phyloP scores from a whole-genome alignment of 2,797 vertebrate genomes.

The Melanogrammus aeglefinus region DNA sequence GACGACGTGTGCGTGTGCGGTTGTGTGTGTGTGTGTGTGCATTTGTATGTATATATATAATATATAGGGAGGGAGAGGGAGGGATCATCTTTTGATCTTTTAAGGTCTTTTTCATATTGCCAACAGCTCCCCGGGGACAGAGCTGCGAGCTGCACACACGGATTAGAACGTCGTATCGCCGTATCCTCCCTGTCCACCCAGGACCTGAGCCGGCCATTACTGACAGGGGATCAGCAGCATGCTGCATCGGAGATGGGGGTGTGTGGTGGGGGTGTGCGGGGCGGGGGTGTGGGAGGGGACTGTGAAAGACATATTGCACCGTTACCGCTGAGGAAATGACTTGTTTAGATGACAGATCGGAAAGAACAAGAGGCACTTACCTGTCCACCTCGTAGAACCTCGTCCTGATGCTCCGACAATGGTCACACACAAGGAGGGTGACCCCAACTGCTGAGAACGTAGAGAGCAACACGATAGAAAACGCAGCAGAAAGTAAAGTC shows the following conservation, averaged over 20 bases:
- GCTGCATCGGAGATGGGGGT: too few species aligned
- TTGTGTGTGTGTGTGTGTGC: slow-evolving; percentile 23
- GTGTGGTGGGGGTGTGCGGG: too few species aligned
- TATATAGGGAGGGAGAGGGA: slow-evolving; percentile 1
- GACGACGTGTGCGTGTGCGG: slow-evolving; percentile 23
- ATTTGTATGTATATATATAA: not conserved
- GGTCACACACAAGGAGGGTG: not conserved
- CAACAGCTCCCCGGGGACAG: slow-evolving; percentile 46
- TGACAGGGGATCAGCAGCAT: not conserved
- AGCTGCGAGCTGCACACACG: slow-evolving; percentile 52
- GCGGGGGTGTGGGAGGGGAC: slow-evolving; percentile 17
- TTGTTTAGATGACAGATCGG: slow-evolving; percentile 33
- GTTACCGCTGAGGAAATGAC: slow-evolving; percentile 24
- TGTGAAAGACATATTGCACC: slow-evolving; percentile 18
- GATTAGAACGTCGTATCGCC: slow-evolving; percentile 50
- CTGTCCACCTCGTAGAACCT: not conserved
- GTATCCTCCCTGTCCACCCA: slow-evolving; percentile 46
- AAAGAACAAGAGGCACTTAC: not conserved
- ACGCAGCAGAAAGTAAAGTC: not conserved
- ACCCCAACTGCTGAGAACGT: not conserved
- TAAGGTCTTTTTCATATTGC: slow-evolving; percentile 36
- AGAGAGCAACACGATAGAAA: not conserved
- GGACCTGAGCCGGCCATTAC: slow-evolving; percentile 27
- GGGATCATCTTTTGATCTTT: slow-evolving; percentile 13
- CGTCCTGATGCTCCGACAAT: not conserved